Evolutionary conservation across 2,113 vertebrate genomes (phyloP), one percentile per base, ranked within the genome.

Genomic region (Merops nubicus): DNA sequence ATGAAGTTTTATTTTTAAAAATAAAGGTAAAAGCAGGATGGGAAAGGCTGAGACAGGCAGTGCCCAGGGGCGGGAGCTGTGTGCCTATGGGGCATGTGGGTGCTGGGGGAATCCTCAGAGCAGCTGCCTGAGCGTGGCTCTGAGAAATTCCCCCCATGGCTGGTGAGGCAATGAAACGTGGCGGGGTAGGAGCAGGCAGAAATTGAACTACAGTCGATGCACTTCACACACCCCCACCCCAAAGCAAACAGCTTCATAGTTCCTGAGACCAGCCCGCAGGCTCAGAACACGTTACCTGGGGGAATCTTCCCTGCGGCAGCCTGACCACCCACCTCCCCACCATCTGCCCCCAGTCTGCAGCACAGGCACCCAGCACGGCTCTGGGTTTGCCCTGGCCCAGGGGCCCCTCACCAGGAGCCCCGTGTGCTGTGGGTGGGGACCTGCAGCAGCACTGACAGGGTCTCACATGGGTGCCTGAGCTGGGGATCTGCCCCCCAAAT

Each of bases 141-240:
- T n/a, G 97, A 96, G 97, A 88, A 89, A 96, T 96, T 94, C 95
- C 97, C 86, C 68, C 81, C 7, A 70, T 81, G 94, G 79, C 86
- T 60, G 91, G 85, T 12, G 95, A 98, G 51, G 96, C 13, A 79
- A 93, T 95, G 97, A 97, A 96, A 96, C 62, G 54, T 85, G 91
- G 93, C n/a, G 63, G 75, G 86, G 91, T 45, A 74, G 92, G 84
- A 97, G 94, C 94, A 96, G 97, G 97, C 98, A 94, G 96, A 75
- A 79, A 53, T 84, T 93, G 97, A 98, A 98, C 97, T 77, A 70
- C 93, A 97, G 98, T 98, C 97, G 94, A 98, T 98, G 97, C 68
- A 70, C 68, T 91, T 97, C 96, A n/a, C n/a, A n/a, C n/a, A n/a
- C n/a, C 68, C 50, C 85, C 69, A 91, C 95, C 96, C 84, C 33